These are phyloP conservation scores for Odocoileus hemionus DNA, from an alignment of 2,113 vertebrate genomes.

Conservation along the genomic window DNA sequence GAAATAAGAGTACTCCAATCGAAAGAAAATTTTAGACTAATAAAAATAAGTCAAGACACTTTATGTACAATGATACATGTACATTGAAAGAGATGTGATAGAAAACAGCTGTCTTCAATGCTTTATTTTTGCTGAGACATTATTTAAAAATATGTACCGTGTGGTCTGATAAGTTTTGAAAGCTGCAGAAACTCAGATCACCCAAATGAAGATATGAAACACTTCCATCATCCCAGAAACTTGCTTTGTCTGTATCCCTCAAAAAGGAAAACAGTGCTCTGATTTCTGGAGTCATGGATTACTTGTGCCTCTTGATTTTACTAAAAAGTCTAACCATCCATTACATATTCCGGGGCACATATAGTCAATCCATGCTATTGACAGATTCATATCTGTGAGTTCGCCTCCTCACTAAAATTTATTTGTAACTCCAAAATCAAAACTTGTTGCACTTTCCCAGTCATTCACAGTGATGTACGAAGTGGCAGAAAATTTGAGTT, in stretches of 20 bases:
- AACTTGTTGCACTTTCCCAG: accelerated
- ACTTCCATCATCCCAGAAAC: neutral
- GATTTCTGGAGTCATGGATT: neutral
- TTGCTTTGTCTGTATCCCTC: neutral
- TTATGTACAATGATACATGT: neutral
- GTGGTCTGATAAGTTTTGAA: neutral
- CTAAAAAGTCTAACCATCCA: neutral
- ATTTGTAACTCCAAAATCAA: neutral
- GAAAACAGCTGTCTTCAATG: neutral
- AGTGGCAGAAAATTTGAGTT: neutral
- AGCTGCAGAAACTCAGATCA: neutral
- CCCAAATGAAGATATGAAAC: neutral
- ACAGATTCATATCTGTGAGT: neutral
- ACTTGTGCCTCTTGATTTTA: neutral
- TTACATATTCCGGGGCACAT: neutral
- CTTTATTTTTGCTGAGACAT: neutral
- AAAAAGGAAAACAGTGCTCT: neutral
- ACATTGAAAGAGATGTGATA: neutral
- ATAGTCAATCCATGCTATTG: neutral
- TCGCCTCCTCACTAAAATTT: neutral
- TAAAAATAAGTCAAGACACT: neutral
- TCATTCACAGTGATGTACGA: neutral
- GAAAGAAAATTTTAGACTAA: neutral
- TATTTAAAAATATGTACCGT: neutral
- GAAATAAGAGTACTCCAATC: neutral